Evolutionary conservation across 2,888 invertebrate species (phyloP), one percentile per base, ranked within the genome.

Genomic region (Tridacna gigas): DNA sequence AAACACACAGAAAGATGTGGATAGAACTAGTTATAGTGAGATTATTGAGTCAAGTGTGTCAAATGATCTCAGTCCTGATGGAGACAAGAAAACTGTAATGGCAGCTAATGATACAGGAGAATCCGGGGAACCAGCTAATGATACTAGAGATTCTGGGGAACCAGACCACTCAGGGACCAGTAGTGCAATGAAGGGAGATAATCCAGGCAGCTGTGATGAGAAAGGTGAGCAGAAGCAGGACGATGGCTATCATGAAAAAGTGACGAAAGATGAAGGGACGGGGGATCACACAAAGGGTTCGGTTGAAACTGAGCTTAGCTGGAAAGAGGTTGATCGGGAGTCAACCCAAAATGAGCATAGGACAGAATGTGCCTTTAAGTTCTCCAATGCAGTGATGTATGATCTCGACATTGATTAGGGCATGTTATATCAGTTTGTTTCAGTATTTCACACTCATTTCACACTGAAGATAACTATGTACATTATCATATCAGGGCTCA

Each of bases 301-400:
- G 18, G 84, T 86, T 18, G 91, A 93, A 56, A 91, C 92, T 45
- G 83, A 90, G 74, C 82, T 92, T 45, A 91, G 90, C 73, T 91
- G 91, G 91, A 84, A 90, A 63, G 91, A 91, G 18, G 61, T 65
- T 20, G 73, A 84, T 28, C 78, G 77, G 37, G 76, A 71, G 22
- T 56, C 76, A 26, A 37, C 74, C 20, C 79, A 81, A 12, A 89
- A 89, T 80, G 91, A 91, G 75, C 92, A 94, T 85, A 91, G 83
- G 78, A 93, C 93, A 28, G 80, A 90, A 73, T 94, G 94, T 92
- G 92, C 93, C 61, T 93, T 94, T 79, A 79, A 89, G 51, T 94
- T 94, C 87, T 89, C 90, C 47, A 94, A 94, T 86, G 89, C 87
- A 77, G 88, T 94, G 20, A 93, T 94, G 88, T 93, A 89, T 92